phyloP scores from a whole-genome alignment of 2,888 invertebrate species.

The Blastobasis lacticolella region DNA sequence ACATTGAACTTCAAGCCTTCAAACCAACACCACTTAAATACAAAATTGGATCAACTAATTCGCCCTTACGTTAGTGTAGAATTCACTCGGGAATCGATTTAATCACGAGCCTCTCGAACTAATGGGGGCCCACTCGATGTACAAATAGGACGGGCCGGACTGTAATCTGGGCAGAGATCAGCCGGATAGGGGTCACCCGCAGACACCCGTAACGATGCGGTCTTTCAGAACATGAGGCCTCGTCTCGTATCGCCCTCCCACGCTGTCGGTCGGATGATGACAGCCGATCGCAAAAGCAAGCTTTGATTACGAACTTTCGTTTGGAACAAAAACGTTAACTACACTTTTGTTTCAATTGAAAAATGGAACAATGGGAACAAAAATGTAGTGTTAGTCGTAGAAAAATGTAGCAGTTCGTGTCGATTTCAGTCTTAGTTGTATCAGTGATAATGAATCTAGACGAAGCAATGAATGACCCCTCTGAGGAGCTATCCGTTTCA shows the following conservation, averaged over 20 bases:
- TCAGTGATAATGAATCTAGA: slow-evolving; percentile 4
- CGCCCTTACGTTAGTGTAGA: slow-evolving; percentile 29
- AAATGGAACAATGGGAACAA: too few species aligned
- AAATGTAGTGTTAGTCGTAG: too few species aligned
- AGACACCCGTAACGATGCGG: neutral
- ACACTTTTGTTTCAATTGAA: neutral
- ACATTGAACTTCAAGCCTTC: neutral
- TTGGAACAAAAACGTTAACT: too few species aligned
- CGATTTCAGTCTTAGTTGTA: slow-evolving; percentile 4
- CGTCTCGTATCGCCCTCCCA: neutral
- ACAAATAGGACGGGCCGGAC: slow-evolving; percentile 37
- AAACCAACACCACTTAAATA: too few species aligned
- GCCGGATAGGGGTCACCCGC: slow-evolving; percentile 24
- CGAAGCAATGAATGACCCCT: neutral
- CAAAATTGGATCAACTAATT: slow-evolving; percentile 12
- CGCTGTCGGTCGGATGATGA: too few species aligned
- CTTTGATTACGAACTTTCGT: too few species aligned
- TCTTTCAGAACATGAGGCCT: neutral
- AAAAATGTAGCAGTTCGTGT: too few species aligned
- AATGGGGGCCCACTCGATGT: slow-evolving; percentile 41
- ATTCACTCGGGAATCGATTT: slow-evolving; percentile 38
- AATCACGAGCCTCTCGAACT: slow-evolving; percentile 40
- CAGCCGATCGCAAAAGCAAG: too few species aligned
- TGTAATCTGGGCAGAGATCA: slow-evolving; percentile 42
- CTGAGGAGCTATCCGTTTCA: neutral